Conservation (phyloP, 1,140 invertebrate species). For the Macrosteles quadrilineatus region DNA sequence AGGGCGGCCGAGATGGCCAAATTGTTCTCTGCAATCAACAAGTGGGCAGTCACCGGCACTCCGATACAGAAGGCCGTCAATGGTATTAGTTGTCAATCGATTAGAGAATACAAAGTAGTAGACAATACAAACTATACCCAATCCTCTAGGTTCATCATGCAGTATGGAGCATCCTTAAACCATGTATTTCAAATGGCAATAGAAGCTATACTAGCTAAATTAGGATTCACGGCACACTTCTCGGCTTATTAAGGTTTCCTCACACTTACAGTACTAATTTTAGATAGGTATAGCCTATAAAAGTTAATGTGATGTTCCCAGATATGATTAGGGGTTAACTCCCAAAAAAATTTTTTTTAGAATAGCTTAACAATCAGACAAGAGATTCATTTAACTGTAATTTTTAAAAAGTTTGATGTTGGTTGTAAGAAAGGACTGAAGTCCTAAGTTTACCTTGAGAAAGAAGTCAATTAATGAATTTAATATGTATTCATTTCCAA, state of each 20-base stretch:
- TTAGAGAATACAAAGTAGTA: neutral
- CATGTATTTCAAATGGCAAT: neutral
- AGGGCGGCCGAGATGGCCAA: conserved; percentile 60
- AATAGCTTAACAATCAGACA: too few relatives aligned
- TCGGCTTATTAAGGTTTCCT: neutral
- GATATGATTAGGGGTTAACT: too few relatives aligned
- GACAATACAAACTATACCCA: neutral
- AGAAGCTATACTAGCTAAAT: neutral
- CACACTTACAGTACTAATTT: neutral
- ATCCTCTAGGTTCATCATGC: neutral
- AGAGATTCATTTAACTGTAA: too few relatives aligned
- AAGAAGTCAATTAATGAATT: too few relatives aligned
- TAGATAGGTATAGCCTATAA: too few relatives aligned
- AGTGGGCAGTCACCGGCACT: conserved; percentile 80
- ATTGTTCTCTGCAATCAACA: conserved; percentile 59
- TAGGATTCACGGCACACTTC: neutral
- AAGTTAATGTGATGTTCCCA: too few relatives aligned
- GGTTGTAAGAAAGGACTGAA: too few relatives aligned
- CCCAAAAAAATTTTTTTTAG: too few relatives aligned
- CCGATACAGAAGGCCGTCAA: conserved; percentile 65
- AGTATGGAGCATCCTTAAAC: neutral
- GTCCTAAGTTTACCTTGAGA: too few relatives aligned
- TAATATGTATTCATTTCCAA: too few relatives aligned
- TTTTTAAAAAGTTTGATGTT: too few relatives aligned
- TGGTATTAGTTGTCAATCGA: conserved; percentile 49